phyloP scores from a whole-genome alignment of 2,113 vertebrate genomes.

The Platichthys flesus region DNA sequence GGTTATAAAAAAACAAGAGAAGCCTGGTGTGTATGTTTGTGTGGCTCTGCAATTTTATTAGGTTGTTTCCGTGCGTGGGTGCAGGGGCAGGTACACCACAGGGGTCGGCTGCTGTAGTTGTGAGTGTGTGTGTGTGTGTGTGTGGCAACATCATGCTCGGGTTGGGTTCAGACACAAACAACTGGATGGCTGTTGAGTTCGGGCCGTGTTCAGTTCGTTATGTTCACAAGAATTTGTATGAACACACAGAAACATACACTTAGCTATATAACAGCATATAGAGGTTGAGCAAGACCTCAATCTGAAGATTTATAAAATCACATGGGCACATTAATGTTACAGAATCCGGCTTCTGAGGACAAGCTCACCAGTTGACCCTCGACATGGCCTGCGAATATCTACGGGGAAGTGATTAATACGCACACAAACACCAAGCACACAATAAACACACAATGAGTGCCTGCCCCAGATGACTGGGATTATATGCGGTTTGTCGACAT shows the following conservation, averaged over 20 bases:
- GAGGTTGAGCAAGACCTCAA: not conserved
- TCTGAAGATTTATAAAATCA: conserved; percentile 8
- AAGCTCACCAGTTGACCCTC: conserved; percentile 3
- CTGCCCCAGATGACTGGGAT: conserved; percentile 69
- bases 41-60: conserved; percentile 39
- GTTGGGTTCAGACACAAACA: too few species aligned
- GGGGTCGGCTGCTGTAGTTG: conserved; percentile 31
- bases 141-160: not conserved
- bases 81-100: conserved; percentile 15
- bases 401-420: conserved; percentile 33
- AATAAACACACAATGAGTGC: conserved; percentile 47
- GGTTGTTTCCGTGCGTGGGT: conserved; percentile 39
- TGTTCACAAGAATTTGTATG: too few species aligned
- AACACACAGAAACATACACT: not conserved
- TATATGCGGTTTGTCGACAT: conserved; percentile 65
- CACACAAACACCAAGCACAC: conserved; percentile 14
- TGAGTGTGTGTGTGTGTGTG: not conserved
- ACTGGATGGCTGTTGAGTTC: too few species aligned
- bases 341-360: not conserved
- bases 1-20: not conserved
- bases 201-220: too few species aligned
- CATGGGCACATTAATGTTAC: not conserved
- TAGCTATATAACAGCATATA: not conserved
- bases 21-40: conserved; percentile 11
- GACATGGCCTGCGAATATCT: conserved; percentile 18